Conservation (phyloP, 2,888 invertebrate genomes). For the Sycophila texana region DNA sequence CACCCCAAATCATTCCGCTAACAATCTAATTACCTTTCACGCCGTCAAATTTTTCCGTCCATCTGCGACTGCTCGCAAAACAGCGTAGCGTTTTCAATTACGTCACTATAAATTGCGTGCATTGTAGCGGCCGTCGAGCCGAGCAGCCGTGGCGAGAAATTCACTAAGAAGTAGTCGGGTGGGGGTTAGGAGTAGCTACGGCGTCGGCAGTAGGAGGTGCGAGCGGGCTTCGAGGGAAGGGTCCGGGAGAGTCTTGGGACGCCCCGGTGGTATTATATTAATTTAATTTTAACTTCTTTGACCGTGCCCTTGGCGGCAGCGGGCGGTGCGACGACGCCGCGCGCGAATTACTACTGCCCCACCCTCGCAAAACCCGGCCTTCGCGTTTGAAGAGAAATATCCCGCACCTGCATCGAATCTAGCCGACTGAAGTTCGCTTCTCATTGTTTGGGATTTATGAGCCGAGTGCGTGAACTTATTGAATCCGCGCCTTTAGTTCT, state of each 20-base stretch:
- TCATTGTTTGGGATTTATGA: conserved; percentile 29
- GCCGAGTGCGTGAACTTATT: conserved; percentile 9
- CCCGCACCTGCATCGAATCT: conserved; percentile 49
- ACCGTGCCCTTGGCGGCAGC: conserved; percentile 55
- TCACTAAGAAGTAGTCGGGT: not conserved
- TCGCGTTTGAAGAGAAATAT: conserved; percentile 38
- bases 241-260: not conserved
- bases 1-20: too few species aligned
- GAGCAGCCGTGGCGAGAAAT: too few species aligned
- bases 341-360: conserved; percentile 37
- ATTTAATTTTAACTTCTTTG: conserved; percentile 72
- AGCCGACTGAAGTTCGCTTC: not conserved
- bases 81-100: conserved; percentile 71
- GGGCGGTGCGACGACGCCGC: not conserved
- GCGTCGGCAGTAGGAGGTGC: not conserved
- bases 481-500: not conserved
- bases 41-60: too few species aligned
- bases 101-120: conserved; percentile 73
- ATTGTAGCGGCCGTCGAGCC: conserved; percentile 53
- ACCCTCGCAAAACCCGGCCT: not conserved
- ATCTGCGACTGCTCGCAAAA: too few species aligned
- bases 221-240: not conserved
- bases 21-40: too few species aligned
- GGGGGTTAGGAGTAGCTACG: not conserved
- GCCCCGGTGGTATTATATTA: conserved; percentile 69